These are phyloP conservation scores for Phoxinus phoxinus DNA, from an alignment of 2,113 vertebrate species.

Conservation along the genomic window DNA sequence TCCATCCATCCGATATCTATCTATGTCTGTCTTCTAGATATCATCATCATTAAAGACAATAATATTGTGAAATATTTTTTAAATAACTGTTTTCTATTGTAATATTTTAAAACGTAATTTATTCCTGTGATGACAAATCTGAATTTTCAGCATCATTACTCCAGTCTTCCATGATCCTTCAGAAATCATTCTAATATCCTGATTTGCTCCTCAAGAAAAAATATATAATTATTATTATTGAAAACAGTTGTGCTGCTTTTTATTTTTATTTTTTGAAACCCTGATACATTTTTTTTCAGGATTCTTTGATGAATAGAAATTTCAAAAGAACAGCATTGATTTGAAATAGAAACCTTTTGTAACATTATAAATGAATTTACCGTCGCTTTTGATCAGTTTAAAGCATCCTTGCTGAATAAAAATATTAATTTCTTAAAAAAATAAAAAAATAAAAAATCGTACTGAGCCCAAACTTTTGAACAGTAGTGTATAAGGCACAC, in stretches of 20 bases:
- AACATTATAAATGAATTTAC: not conserved
- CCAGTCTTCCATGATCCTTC: not conserved
- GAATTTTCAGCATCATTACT: not conserved
- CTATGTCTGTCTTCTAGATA: too few relatives aligned
- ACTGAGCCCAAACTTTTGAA: not conserved
- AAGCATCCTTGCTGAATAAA: not conserved
- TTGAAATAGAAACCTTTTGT: not conserved
- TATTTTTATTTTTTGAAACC: not conserved
- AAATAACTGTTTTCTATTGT: not conserved
- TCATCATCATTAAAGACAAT: not conserved
- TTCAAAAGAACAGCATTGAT: not conserved
- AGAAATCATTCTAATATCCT: not conserved
- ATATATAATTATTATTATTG: not conserved
- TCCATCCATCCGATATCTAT: too few relatives aligned
- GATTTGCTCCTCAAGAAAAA: not conserved
- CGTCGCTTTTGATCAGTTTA: not conserved
- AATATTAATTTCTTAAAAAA: not conserved
- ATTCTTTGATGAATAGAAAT: not conserved
- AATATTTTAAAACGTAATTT: not conserved
- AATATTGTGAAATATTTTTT: not conserved
- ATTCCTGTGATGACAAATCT: not conserved
- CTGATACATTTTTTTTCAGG: not conserved
- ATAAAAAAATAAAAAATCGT: not conserved
- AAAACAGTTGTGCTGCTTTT: not conserved
- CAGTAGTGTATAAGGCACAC: not conserved